Conservation (phyloP, 2,888 invertebrate species). For the Drosophila mayaguana region DNA sequence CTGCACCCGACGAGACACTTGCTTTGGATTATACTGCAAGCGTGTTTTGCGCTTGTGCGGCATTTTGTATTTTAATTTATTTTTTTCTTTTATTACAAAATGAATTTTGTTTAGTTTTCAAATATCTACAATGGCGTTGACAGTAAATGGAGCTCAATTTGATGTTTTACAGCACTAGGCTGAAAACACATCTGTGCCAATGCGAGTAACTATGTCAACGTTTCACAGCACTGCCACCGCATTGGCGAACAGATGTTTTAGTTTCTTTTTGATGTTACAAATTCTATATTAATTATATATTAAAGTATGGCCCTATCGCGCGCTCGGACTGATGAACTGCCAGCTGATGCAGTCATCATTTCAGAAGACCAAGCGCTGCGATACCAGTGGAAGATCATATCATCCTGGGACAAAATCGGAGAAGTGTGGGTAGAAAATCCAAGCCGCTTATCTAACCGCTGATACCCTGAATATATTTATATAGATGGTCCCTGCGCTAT, state of each 20-base stretch:
- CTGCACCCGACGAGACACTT: slow-evolving; percentile 16
- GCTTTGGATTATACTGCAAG: slow-evolving; percentile 9
- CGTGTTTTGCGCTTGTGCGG: slow-evolving; percentile 38
- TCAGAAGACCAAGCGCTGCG: slow-evolving; percentile 87
- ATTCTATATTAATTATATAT: slow-evolving; percentile 22
- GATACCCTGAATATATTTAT: slow-evolving; percentile 32
- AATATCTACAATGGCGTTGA: background rate
- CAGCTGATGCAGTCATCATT: slow-evolving; percentile 87
- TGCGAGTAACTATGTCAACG: no score
- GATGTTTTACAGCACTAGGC: background rate
- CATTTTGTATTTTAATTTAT: slow-evolving; percentile 39
- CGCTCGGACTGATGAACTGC: slow-evolving; percentile 85
- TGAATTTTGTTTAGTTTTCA: background rate
- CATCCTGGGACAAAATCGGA: slow-evolving; percentile 87
- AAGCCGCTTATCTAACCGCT: slow-evolving; percentile 43
- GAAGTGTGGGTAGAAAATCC: slow-evolving; percentile 86
- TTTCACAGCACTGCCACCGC: slow-evolving; percentile 31
- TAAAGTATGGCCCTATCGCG: slow-evolving; percentile 86
- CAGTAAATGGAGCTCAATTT: background rate
- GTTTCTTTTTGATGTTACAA: background rate
- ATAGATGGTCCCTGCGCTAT: slow-evolving; percentile 87
- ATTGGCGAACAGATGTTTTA: slow-evolving; percentile 18
- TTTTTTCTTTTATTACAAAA: background rate
- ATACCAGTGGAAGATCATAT: slow-evolving; percentile 87
- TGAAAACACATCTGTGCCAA: background rate